Evolutionary conservation across 2,888 invertebrate species (phyloP), one percentile per base, ranked within the genome.

Genomic region (Lasioglossum villosulum): DNA sequence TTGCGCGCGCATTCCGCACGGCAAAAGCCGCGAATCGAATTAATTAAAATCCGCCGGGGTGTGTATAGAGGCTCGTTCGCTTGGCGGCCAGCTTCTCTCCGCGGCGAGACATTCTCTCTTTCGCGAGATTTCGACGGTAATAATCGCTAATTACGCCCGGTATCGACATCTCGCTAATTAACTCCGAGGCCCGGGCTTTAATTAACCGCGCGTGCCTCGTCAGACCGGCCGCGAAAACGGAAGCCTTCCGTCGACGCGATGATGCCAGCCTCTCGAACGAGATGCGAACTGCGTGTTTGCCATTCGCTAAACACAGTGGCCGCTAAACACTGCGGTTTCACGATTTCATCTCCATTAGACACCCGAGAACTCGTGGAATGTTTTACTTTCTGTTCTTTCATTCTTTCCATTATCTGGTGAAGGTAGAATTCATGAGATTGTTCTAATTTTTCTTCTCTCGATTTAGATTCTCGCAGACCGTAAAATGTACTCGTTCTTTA

Each of bases 91-190:
- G 66, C 39, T 48, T 52, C 63, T 45, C 56, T 56, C 4, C 56
- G 30, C 70, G 16, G 48, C 74, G 66, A 75, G 80, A 83, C 86
- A 88, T 89, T 83, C 89, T 82, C 88, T 89, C 56, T 52, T 68
- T 88, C 77, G 76, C 78, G 83, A 80, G 89, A 90, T 91, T 90
- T 88, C 86, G 89, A 88, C 80, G 89, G 86, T 90, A 91, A 91
- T 90, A 86, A 89, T 91, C 89, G 89, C 86, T 91, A 91, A 91
- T 91, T 91, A 91, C 90, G 83, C 84, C 63, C 83, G 78, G 78
- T 89, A 91, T 90, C 91, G 90, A 89, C 89, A 83, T 77, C 87
- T 68, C 89, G 86, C 88, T 91, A 91, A 91, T 91, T 91, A 91
- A 91, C 90, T 84, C 45, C 72, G 78, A 75, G 75, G 19, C 82